Base-by-base conservation (phyloP, 2,888 invertebrate genomes). In the Drosophila sordidula region DNA sequence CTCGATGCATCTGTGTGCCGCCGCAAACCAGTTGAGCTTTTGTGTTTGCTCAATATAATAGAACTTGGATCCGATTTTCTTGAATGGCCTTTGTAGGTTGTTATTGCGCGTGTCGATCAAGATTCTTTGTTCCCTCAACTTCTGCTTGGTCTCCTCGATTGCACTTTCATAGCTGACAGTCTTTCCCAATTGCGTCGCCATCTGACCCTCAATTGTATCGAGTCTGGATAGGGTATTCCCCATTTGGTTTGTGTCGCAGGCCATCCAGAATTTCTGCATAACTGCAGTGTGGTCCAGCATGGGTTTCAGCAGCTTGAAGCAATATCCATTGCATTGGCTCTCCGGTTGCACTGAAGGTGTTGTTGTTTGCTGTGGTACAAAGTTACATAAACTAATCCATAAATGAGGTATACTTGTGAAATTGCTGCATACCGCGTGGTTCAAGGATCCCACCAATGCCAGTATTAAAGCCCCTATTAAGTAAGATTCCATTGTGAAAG, bases 301-400 rank as follows among this genome's bases (percentile, higher is more conserved):
- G 18, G 70, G 69, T 18, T 47, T 51, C 1, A 70, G 8, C 5
- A 44, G 44, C 38, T 68, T 52, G 4, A 44, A 49, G 34, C 70
- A 70, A 11, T 61, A 62, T 1, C 18, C 38, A 39, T 39, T 62
- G 12, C 69, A 62, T 8, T n/a, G 12, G 2, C 18, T 45, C 5
- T 25, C 44, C 0, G 2, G 6, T 2, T 22, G 11, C 6, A 1
- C 6, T 6, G 11, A 6, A 0, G 18, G 1, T 18, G 18, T 1
- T 16, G 12, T 18, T n/a, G 2, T 16, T 25, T 34, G 34, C 55
- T 67, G 26, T 29, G 42, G 34, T 38, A 32, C 2, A 4, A 18
- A 18, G 18, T 18, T 18, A 18, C 2, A 18, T 2, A 18, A 18
- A 6, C 5, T 6, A 32, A 2, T 41, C 18, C 11, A 32, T 32